Evolutionary conservation across 2,113 vertebrate species (phyloP), one percentile per base, ranked within the genome.

Genomic region (Zeus faber): DNA sequence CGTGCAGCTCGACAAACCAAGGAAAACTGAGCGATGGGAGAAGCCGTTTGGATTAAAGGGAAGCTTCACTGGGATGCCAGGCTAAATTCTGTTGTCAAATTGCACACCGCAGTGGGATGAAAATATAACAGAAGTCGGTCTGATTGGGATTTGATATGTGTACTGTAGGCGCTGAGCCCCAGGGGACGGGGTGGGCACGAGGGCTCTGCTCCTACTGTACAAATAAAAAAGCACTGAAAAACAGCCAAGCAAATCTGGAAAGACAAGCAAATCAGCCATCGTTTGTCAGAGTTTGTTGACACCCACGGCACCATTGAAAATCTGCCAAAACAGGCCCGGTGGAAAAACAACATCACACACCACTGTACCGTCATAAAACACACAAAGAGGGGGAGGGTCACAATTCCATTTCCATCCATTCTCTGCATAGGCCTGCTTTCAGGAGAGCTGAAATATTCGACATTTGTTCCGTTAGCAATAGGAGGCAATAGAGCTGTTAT

Each of bases 401-500:
- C 8, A n/a, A n/a, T n/a, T n/a, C n/a, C n/a, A n/a, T n/a, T n/a
- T n/a, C n/a, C 3, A 7, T 33, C 8, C 13, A 3, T 3, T 33
- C 29, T 13, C 29, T 13, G 29, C 7, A 33, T 8, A 33, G 29
- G 13, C 2, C 29, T 33, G 6, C 29, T 33, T 13, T 2, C 29
- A 33, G 29, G 29, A 10, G 29, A 5, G 29, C 8, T 33, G 29
- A 33, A 7, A 3, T 2, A 4, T 3, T 10, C 2, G 8, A 13
- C 29, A 33, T 8, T 65, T 58, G 56, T 71, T 71, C 54, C 51
- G 20, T 33, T 49, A 62, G 52, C 65, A 39, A 58, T 58, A 24
- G 44, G 64, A 76, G 5, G 33, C 44, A 69, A 37, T 71, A 78
- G 54, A 77, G 65, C 58, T 81, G 64, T 84, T 81, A 86, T 89